Evolutionary conservation across 2,797 vertebrate species (phyloP).

Genomic region (Labeo calbasu): DNA sequence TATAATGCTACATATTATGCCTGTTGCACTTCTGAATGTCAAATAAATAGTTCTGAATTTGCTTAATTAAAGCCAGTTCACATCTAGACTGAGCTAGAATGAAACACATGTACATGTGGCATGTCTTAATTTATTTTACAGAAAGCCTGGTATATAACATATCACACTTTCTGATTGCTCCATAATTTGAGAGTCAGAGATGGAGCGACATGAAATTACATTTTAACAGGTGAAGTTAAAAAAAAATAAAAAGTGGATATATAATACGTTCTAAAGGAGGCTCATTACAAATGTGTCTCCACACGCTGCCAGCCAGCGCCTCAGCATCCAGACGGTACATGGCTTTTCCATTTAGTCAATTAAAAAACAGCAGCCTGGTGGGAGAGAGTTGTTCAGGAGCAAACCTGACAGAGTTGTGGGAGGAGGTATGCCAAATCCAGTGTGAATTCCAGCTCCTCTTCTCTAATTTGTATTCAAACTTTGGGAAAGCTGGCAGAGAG

Average conservation of each 20-base stretch:
- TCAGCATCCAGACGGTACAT: conserved; percentile 45
- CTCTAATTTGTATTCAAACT: conserved; percentile 73
- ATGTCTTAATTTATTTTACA: background rate
- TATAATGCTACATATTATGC: too few relatives aligned
- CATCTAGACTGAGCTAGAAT: background rate
- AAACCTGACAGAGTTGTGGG: conserved; percentile 63
- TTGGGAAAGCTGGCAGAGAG: conserved; percentile 68
- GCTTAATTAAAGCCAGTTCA: conserved; percentile 3
- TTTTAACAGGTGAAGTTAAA: conserved; percentile 11
- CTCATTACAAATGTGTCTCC: conserved; percentile 56
- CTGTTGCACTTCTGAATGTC: background rate
- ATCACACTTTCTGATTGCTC: background rate
- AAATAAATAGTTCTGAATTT: background rate
- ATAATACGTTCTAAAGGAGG: conserved; percentile 54
- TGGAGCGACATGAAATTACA: conserved; percentile 23
- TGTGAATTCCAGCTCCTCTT: conserved; percentile 66
- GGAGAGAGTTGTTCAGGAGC: conserved; percentile 31
- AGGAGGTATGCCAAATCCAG: conserved; percentile 58
- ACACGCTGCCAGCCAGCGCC: conserved; percentile 20
- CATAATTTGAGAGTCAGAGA: background rate
- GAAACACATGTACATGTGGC: background rate
- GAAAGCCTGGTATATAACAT: background rate
- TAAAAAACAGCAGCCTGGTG: conserved; percentile 50
- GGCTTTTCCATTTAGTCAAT: conserved; percentile 64
- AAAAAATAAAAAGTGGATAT: conserved; percentile 31